Evolutionary conservation across 1,140 invertebrate species (phyloP), one percentile per base, ranked within the genome.

Genomic region (Drosophila ficusphila): DNA sequence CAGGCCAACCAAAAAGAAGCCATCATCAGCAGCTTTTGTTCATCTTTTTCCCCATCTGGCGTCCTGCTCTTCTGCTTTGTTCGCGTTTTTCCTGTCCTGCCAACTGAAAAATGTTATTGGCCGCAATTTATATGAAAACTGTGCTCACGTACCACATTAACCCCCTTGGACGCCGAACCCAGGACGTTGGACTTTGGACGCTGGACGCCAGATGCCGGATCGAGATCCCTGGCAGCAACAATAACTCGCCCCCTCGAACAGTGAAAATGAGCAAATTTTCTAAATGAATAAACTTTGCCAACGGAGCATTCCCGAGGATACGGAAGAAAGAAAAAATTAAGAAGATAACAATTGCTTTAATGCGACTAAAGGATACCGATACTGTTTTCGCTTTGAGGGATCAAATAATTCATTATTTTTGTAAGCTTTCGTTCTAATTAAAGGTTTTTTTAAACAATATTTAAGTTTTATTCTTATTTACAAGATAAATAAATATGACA

Each of bases 61-160:
- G 54, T 56, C 53, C 60, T 58, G 71, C 79, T 67, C 81, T 76
- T 73, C 42, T 76, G 81, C 76, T 77, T 85, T 76, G 82, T 81
- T 23, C 72, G 81, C 81, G 81, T 81, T 85, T 86, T 86, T 76
- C 81, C 79, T 85, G 81, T 62, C 53, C 39, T 77, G 54, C 82
- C 82, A 88, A 86, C 82, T 86, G 82, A 86, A 86, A 86, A 86
- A 86, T 86, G 82, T 86, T 86, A 86, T 86, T 86, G 82, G 82
- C 82, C 73, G 73, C 82, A 86, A 86, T 86, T 86, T 86, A 86
- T 86, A 86, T 86, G 82, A 86, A 88, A 86, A 88, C 81, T 88
- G 81, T 86, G 81, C 79, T 77, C 82, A 86, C 82, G 82, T 88
- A 88, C 78, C 71, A 79, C 64, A 85, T 75, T 78, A 58, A 52